Conservation (phyloP, 2,888 invertebrate species). For the Hartigia nigra region DNA sequence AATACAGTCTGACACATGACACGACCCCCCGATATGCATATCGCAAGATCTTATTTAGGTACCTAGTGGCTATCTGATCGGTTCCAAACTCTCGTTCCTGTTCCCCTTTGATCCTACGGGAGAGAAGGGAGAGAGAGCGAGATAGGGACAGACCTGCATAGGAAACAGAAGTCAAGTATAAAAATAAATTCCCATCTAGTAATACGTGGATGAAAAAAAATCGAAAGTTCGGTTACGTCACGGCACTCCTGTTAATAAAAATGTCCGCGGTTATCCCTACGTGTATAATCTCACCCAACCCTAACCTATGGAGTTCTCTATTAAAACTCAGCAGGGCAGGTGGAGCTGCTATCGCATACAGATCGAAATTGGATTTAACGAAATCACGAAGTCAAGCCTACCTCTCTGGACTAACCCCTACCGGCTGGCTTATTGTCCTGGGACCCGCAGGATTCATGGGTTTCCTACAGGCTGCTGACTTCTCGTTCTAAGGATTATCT, state of each 20-base stretch:
- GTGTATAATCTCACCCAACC: conserved; percentile 9
- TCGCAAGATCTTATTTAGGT: conserved; percentile 15
- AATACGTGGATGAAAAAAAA: not conserved
- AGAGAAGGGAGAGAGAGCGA: not conserved
- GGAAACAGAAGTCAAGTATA: not conserved
- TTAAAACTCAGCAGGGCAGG: conserved; percentile 11
- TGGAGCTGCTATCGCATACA: conserved; percentile 16
- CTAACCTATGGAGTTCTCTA: too few species aligned
- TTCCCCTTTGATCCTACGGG: conserved; percentile 10
- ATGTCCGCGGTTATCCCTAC: conserved; percentile 14
- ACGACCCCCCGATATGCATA: conserved; percentile 18
- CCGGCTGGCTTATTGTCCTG: not conserved
- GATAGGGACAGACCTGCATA: not conserved
- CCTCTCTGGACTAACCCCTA: not conserved
- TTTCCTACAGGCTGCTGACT: not conserved
- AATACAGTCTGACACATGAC: conserved; percentile 14
- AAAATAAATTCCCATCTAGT: not conserved
- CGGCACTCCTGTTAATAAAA: conserved; percentile 20
- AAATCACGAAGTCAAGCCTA: conserved; percentile 18
- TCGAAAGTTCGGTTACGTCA: not conserved
- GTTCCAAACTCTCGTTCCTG: conserved; percentile 9
- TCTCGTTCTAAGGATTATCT: not conserved
- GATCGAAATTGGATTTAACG: conserved; percentile 23
- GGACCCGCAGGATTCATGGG: not conserved
- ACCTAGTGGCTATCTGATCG: conserved; percentile 18